phyloP scores from a whole-genome alignment of 2,113 vertebrate genomes.

The Corythoichthys intestinalis region DNA sequence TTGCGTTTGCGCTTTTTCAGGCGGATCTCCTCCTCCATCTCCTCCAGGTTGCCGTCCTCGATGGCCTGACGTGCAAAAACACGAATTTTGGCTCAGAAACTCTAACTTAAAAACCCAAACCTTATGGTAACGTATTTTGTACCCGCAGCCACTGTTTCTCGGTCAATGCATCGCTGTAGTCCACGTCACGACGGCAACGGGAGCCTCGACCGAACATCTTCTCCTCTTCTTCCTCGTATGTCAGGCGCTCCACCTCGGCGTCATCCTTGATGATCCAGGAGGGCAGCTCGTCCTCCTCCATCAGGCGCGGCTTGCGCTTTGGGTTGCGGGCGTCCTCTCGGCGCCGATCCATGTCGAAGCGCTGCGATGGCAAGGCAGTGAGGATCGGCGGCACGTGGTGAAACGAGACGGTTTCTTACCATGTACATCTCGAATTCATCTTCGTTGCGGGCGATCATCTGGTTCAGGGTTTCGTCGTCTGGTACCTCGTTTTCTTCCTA shows the following conservation, averaged over 20 bases:
- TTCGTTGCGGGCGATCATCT: constrained; percentile 95
- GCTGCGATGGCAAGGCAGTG: constrained; percentile 46
- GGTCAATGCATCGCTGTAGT: constrained; percentile 93
- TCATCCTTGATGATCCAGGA: constrained; percentile 97
- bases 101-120: too few relatives aligned
- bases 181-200: constrained; percentile 90
- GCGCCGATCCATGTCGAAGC: constrained; percentile 92
- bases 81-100: too few relatives aligned
- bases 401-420: constrained; percentile 69
- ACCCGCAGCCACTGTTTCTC: constrained; percentile 93
- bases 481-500: constrained; percentile 97
- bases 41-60: constrained; percentile 97
- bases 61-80: constrained; percentile 77
- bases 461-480: constrained; percentile 93
- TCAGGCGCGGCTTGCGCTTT: constrained; percentile 88
- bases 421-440: constrained; percentile 96
- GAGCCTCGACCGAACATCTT: constrained; percentile 94
- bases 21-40: constrained; percentile 97
- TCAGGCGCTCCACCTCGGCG: constrained; percentile 89
- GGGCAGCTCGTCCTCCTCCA: constrained; percentile 95
- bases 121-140: constrained; percentile 4
- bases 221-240: constrained; percentile 92
- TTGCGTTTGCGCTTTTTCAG: constrained; percentile 93
- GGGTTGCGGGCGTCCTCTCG: constrained; percentile 92
- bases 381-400: too few relatives aligned